Base-by-base conservation (phyloP, 2,113 vertebrate species). In the Pelusios castaneus region DNA sequence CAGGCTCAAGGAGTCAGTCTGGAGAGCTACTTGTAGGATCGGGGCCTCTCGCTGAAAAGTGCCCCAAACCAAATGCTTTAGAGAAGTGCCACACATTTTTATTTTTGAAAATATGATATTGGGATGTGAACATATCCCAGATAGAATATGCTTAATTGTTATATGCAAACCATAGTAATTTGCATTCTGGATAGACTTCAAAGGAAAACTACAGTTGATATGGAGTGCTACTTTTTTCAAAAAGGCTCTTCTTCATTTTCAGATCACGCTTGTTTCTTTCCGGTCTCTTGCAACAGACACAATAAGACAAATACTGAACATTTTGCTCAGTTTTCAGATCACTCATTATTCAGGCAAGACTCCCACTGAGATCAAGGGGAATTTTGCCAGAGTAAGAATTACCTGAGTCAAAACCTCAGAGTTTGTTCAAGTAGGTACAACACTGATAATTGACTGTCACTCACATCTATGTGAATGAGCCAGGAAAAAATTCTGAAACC, bases 141-240 rank as follows among this genome's bases (percentile, higher is more conserved):
- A 60, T 8, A 43, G 17, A 27, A 0, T 31, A 58, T 58, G 2
- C 27, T 17, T 1, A 4, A 8, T 75, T 21, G 29, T 27, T 17
- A 2, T 31, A 5, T 2, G 2, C 2, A 0, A 1, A 5, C 2
- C 0, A 0, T 41, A 76, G 9, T 5, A 0, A 4, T 25, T 2
- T 56, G 0, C 27, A 2, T 60, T 52, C 3, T 63, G 45, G 25
- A 1, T 1, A n/a, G 22, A 38, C 67, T 29, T 41, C 55, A 5
- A 77, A 12, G 45, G 19, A 8, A 76, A 87, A 45, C 43, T 14
- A 56, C 78, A 17, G 85, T 4, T 2, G 1, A 0, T 5, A 4
- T 2, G 49, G 85, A 85, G 17, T 4, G 24, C 45, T 41, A 63
- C 21, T 25, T 80, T 70, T 77, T 43, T 1, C 47, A 24, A 13